phyloP scores from a whole-genome alignment of 2,113 vertebrate species.

The Laterallus jamaicensis region DNA sequence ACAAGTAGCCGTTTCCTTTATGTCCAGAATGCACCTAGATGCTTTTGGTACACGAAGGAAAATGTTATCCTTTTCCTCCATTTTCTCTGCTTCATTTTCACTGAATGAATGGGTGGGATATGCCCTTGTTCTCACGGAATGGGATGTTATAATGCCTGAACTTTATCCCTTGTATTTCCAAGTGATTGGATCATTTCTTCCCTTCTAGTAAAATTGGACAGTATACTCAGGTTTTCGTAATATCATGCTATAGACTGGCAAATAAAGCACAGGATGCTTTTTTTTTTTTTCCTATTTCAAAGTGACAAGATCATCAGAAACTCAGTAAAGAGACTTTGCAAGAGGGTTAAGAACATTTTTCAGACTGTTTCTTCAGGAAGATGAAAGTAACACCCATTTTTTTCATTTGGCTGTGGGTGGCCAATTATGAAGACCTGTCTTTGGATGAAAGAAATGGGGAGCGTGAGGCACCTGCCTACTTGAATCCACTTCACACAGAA shows the following conservation, averaged over 20 bases:
- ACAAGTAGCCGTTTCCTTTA: not conserved
- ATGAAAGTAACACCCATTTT: not conserved
- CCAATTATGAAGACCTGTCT: not conserved
- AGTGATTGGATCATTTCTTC: not conserved
- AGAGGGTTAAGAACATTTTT: not conserved
- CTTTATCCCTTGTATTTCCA: not conserved
- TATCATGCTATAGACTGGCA: not conserved
- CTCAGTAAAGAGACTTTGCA: not conserved
- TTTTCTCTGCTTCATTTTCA: slow-evolving; percentile 23
- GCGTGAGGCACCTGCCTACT: not conserved
- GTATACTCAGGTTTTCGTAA: not conserved
- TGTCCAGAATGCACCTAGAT: not conserved
- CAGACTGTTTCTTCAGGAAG: not conserved
- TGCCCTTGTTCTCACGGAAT: not conserved
- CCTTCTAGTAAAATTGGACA: not conserved
- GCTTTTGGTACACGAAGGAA: not conserved
- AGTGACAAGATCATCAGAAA: not conserved
- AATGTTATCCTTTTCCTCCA: not conserved
- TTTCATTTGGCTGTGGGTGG: not conserved
- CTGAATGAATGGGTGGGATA: not conserved
- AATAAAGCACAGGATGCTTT: not conserved
- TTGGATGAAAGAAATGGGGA: not conserved
- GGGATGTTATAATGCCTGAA: not conserved
- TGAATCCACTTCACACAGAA: not conserved
- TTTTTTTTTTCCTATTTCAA: not conserved